Evolutionary conservation across 2,113 vertebrate genomes (phyloP), one percentile per base, ranked within the genome.

Genomic region (Tichodroma muraria): DNA sequence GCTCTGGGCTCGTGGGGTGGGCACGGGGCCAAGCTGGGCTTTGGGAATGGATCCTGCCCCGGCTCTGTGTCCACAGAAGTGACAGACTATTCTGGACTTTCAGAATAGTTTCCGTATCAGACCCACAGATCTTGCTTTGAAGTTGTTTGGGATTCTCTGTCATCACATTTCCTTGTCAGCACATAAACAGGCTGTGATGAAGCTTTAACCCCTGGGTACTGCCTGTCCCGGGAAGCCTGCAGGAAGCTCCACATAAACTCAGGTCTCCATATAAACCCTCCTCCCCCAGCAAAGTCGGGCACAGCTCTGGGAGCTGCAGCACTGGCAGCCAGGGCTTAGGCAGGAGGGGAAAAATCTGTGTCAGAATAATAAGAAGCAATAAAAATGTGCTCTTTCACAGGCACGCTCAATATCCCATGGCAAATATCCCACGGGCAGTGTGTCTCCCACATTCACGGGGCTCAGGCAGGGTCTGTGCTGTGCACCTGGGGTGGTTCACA

Each of bases 91-190:
- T 63, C 71, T 18, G 71, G 53, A 54, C 87, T 70, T 64, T 2
- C 16, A 9, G 90, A 95, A 97, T 93, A 88, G 61, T 96, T 96
- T 57, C 96, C 92, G 57, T 95, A 95, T 91, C 95, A 37, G 86
- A 30, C 11, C 35, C 77, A 9, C 21, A 6, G 13, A 96, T 97
- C 93, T 94, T 0, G 19, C 95, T 97, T 97, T 97, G 97, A 97
- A 95, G 97, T 96, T 97, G 96, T 96, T 97, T 96, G 92, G 94
- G 94, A 93, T 95, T 82, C 79, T 96, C 95, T 96, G 97, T 96
- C 97, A 96, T 25, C 94, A 23, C 22, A 56, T 94, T 96, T 97
- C 95, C 95, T 88, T 6, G 56, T 85, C 96, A 95, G 96, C 95
- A 88, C 92, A 97, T 93, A 94, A 97, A 96, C 90, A 95, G 11